These are phyloP conservation scores for Drosophila fuyamai DNA, from an alignment of 1,140 invertebrate genomes.

Conservation along the genomic window DNA sequence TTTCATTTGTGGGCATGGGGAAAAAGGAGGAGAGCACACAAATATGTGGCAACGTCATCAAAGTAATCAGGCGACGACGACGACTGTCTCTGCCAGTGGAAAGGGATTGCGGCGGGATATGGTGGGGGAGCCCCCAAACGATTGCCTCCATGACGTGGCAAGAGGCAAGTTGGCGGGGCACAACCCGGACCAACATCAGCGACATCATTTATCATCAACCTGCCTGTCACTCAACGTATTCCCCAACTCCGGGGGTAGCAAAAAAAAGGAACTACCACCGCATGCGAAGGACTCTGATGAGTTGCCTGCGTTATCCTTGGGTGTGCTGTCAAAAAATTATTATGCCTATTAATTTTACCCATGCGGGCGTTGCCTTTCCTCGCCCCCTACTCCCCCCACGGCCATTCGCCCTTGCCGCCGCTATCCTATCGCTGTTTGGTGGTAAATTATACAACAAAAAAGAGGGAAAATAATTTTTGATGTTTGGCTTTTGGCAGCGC, in stretches of 20 bases:
- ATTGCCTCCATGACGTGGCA: constrained; percentile 80
- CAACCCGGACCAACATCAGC: constrained; percentile 70
- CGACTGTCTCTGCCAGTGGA: constrained; percentile 66
- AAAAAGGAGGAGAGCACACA: constrained; percentile 26
- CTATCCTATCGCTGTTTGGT: constrained; percentile 44
- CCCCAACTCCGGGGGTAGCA: constrained; percentile 11
- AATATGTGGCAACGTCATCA: constrained; percentile 82
- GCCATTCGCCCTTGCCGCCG: not conserved
- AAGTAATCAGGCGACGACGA: constrained; percentile 77
- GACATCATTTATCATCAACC: constrained; percentile 85
- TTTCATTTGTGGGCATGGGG: constrained; percentile 14
- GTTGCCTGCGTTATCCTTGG: constrained; percentile 82
- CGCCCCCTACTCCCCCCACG: not conserved
- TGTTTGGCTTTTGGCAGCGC: constrained; percentile 79
- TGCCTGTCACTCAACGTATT: constrained; percentile 80
- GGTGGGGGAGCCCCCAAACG: constrained; percentile 54
- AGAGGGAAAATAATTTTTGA: constrained; percentile 74
- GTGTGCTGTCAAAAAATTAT: constrained; percentile 85
- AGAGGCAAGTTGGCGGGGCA: constrained; percentile 27
- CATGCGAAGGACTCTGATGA: constrained; percentile 71
- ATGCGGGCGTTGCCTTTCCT: constrained; percentile 58
- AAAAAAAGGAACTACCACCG: constrained; percentile 38
- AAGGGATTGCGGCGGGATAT: too few relatives aligned
- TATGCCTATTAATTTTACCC: constrained; percentile 85
- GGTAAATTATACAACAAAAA: constrained; percentile 78